These are phyloP conservation scores for Salvelinus sp. DNA, from an alignment of 2,113 vertebrate species.

Conservation along the genomic window DNA sequence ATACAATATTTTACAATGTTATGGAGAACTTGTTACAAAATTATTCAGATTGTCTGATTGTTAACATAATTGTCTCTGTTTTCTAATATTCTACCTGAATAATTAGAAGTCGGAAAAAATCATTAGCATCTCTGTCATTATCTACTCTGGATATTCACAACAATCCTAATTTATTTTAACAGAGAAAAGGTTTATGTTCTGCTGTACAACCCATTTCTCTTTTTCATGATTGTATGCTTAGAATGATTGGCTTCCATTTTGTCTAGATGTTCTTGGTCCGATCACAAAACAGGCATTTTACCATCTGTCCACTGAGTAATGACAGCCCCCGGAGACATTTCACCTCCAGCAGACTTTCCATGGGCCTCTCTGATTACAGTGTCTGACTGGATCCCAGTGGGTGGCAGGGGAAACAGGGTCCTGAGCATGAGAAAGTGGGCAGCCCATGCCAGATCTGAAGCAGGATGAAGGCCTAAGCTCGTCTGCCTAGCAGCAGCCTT, in stretches of 20 bases:
- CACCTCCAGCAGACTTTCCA: slow-evolving; percentile 24
- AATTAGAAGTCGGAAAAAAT: background rate
- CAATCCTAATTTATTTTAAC: background rate
- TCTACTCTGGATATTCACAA: background rate
- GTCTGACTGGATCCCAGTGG: slow-evolving; percentile 14
- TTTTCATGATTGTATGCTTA: background rate
- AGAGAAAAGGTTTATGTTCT: background rate
- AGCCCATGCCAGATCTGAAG: too few species aligned
- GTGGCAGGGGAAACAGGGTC: background rate
- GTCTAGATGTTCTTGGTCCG: background rate
- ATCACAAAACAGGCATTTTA: background rate
- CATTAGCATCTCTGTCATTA: background rate
- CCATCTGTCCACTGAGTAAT: slow-evolving; percentile 8
- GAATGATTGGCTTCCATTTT: background rate
- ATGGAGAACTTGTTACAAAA: too few species aligned
- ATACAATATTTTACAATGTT: too few species aligned
- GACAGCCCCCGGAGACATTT: slow-evolving; percentile 22
- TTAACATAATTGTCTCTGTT: background rate
- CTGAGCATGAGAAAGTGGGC: background rate
- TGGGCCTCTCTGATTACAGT: slow-evolving; percentile 17
- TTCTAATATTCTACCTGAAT: background rate
- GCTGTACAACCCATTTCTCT: background rate
- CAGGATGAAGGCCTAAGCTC: background rate
- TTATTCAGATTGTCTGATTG: too few species aligned
- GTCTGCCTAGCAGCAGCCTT: too few species aligned